Evolutionary conservation across 2,888 invertebrate genomes (phyloP).

Genomic region (Rotaria sp.): DNA sequence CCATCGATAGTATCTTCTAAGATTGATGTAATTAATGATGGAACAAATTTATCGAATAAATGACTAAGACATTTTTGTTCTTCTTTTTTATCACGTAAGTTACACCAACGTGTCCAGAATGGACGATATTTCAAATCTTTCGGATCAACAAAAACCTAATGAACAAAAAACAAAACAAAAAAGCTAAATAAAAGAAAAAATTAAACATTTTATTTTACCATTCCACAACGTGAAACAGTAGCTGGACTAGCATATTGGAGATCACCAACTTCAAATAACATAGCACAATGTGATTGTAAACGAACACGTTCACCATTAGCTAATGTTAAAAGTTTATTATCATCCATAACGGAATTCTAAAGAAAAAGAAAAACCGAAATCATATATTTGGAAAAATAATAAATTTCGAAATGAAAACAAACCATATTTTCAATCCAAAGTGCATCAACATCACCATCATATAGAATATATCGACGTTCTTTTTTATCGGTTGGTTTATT

Average conservation of each 20-base stretch:
- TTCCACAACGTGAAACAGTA: slow-evolving; percentile 81
- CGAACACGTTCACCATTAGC: slow-evolving; percentile 82
- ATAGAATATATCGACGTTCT: slow-evolving; percentile 74
- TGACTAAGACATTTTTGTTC: slow-evolving; percentile 43
- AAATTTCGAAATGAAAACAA: background rate
- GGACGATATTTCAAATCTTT: slow-evolving; percentile 79
- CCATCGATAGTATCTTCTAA: slow-evolving; percentile 68
- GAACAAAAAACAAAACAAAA: background rate
- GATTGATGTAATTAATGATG: slow-evolving; percentile 66
- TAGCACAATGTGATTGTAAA: slow-evolving; percentile 70
- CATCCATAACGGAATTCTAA: slow-evolving; percentile 88
- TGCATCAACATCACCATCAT: slow-evolving; percentile 87
- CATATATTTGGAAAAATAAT: no score
- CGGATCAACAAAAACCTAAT: slow-evolving; percentile 71
- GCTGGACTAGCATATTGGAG: slow-evolving; percentile 83
- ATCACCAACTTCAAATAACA: slow-evolving; percentile 82
- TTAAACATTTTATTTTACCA: slow-evolving; percentile 59
- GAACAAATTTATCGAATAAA: slow-evolving; percentile 71
- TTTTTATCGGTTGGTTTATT: slow-evolving; percentile 69
- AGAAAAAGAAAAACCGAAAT: background rate
- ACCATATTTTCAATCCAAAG: slow-evolving; percentile 88
- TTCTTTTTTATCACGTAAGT: slow-evolving; percentile 48
- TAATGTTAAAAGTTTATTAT: slow-evolving; percentile 77
- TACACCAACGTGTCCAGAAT: slow-evolving; percentile 74
- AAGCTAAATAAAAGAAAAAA: background rate